Percentiles rank a stretch among this genome's conserved stretches.
Conservation (phyloP, 1,140 invertebrate genomes). For the Riptortus pedestris region DNA sequence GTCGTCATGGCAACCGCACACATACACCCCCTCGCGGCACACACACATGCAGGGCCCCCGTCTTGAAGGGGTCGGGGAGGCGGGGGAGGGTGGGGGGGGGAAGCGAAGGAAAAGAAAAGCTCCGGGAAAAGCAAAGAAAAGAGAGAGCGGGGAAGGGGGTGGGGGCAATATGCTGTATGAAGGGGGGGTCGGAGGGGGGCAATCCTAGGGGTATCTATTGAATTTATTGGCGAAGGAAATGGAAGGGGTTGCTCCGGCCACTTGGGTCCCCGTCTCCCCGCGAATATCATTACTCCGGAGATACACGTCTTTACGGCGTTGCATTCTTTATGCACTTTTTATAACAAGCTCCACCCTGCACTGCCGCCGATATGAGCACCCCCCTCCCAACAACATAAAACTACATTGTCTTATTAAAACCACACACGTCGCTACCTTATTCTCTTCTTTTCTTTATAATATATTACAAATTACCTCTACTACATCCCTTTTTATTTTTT, state of each 20-base stretch:
- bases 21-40: constrained; percentile 11
- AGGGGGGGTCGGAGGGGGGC: neutral
- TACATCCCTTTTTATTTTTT: neutral
- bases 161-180: constrained; percentile 12
- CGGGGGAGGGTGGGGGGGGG: constrained; percentile 10
- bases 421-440: constrained; percentile 2
- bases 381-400: neutral
- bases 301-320: constrained; percentile 23
- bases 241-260: constrained; percentile 22
- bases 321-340: constrained; percentile 29
- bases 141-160: constrained; percentile 1
- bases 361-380: neutral
- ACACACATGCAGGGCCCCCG: neutral
- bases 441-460: constrained; percentile 7
- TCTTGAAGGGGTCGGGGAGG: constrained; percentile 16
- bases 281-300: constrained; percentile 28
- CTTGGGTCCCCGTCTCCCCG: no score
- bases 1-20: constrained; percentile 21
- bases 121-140: constrained; percentile 11
- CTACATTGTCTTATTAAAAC: constrained; percentile 28
- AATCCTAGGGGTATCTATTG: constrained; percentile 29
- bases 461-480: constrained; percentile 11
- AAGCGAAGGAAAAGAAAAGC: constrained; percentile 11
- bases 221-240: constrained; percentile 30
- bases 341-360: constrained; percentile 8